Evolutionary conservation across 2,797 vertebrate genomes (phyloP).

Genomic region (Microhierax caerulescens): DNA sequence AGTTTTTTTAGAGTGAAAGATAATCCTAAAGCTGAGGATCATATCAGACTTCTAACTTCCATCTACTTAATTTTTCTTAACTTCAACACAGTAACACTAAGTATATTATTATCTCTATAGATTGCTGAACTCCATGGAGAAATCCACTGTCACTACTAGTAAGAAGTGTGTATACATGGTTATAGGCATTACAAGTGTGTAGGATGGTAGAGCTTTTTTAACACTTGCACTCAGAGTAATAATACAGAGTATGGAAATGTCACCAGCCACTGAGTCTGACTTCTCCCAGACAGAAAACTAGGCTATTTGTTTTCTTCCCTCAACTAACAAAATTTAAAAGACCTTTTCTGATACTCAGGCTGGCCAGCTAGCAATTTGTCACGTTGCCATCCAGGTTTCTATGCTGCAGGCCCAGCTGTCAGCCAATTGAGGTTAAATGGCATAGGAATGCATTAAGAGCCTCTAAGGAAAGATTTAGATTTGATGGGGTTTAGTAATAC

Average conservation of each 20-base stretch:
- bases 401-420: background rate
- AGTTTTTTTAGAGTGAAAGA: slow-evolving; percentile 4
- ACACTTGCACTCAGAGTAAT: background rate
- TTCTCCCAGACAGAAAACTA: background rate
- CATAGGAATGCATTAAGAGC: background rate
- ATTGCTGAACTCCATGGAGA: background rate
- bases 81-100: background rate
- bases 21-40: background rate
- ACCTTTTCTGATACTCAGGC: background rate
- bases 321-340: background rate
- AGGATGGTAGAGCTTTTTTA: background rate
- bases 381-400: background rate
- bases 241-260: background rate
- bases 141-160: background rate
- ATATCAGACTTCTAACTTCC: slow-evolving; percentile 1
- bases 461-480: background rate
- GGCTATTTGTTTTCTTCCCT: background rate
- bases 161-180: background rate
- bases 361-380: background rate
- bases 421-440: background rate
- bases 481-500: background rate
- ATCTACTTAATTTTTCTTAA: background rate
- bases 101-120: background rate
- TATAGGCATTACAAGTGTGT: background rate
- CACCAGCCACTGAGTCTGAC: background rate